Evolutionary conservation across 2,797 vertebrate genomes (phyloP).

Genomic region (Chrosomus eos): DNA sequence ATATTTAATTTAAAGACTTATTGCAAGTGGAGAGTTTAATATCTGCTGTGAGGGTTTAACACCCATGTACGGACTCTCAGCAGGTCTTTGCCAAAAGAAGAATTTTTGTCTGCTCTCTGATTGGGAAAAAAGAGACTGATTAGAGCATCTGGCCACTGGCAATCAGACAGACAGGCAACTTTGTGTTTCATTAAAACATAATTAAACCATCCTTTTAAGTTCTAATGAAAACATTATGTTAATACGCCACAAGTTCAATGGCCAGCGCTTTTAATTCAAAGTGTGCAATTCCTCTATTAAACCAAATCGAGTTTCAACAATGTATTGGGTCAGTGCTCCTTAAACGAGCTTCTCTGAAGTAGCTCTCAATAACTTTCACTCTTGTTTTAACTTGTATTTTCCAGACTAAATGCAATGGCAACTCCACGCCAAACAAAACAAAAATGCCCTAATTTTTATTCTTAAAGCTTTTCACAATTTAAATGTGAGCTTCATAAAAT

Average conservation of each 20-base stretch:
- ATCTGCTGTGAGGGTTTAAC: slow-evolving; percentile 56
- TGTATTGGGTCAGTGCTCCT: slow-evolving; percentile 13
- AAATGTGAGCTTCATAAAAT: not conserved
- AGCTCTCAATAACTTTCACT: slow-evolving; percentile 48
- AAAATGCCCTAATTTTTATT: not conserved
- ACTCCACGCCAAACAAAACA: not conserved
- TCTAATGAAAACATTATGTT: slow-evolving; percentile 55
- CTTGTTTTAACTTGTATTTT: slow-evolving; percentile 37
- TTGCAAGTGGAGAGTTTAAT: slow-evolving; percentile 48
- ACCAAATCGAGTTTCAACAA: slow-evolving; percentile 31
- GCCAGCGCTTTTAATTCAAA: slow-evolving; percentile 50
- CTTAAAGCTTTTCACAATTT: not conserved
- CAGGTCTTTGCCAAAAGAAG: slow-evolving; percentile 4
- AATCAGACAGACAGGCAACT: slow-evolving; percentile 54
- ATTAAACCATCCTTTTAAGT: slow-evolving; percentile 63
- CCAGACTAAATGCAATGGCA: slow-evolving; percentile 1
- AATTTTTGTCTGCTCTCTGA: slow-evolving; percentile 35
- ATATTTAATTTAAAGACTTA: slow-evolving; percentile 50
- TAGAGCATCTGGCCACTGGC: slow-evolving; percentile 51
- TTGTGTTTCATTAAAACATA: slow-evolving; percentile 62
- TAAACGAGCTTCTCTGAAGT: slow-evolving; percentile 38
- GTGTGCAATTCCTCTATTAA: slow-evolving; percentile 43
- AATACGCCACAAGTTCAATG: slow-evolving; percentile 45
- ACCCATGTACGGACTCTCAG: slow-evolving; percentile 7
- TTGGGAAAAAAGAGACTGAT: slow-evolving; percentile 46